Percentiles rank a stretch among this genome's conserved stretches.
Evolutionary conservation across 2,888 invertebrate genomes (phyloP).

Genomic region (Nomada lathburiana): DNA sequence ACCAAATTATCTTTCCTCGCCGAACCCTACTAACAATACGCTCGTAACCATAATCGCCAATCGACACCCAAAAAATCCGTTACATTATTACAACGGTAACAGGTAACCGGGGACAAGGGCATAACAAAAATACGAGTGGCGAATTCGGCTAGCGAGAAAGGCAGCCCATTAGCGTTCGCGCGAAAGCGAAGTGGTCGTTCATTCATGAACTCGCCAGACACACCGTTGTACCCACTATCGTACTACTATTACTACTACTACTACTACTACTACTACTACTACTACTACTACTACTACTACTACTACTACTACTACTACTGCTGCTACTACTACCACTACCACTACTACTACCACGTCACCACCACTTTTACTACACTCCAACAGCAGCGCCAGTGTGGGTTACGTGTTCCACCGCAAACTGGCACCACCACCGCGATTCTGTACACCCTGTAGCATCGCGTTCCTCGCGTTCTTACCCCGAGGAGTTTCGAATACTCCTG

Average conservation of each 20-base stretch:
- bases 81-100: constrained; percentile 24
- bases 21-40: too few species aligned
- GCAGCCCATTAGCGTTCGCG: constrained; percentile 79
- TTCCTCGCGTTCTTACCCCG: constrained; percentile 70
- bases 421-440: constrained; percentile 49
- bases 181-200: constrained; percentile 77
- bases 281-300: constrained; percentile 63
- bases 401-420: constrained; percentile 69
- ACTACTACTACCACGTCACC: constrained; percentile 48
- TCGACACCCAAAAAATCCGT: neutral
- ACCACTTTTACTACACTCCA: constrained; percentile 62
- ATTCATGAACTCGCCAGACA: constrained; percentile 79
- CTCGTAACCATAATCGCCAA: too few species aligned
- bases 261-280: constrained; percentile 27
- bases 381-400: constrained; percentile 55
- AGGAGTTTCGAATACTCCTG: constrained; percentile 60
- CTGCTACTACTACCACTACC: constrained; percentile 35
- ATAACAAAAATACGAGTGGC: constrained; percentile 62
- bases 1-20: too few species aligned
- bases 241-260: constrained; percentile 57
- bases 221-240: constrained; percentile 59
- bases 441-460: constrained; percentile 51
- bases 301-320: constrained; percentile 8
- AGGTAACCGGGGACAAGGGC: constrained; percentile 19
- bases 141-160: constrained; percentile 70